These are phyloP conservation scores for Upupa epops DNA, from an alignment of 2,113 vertebrate genomes.

Conservation along the genomic window DNA sequence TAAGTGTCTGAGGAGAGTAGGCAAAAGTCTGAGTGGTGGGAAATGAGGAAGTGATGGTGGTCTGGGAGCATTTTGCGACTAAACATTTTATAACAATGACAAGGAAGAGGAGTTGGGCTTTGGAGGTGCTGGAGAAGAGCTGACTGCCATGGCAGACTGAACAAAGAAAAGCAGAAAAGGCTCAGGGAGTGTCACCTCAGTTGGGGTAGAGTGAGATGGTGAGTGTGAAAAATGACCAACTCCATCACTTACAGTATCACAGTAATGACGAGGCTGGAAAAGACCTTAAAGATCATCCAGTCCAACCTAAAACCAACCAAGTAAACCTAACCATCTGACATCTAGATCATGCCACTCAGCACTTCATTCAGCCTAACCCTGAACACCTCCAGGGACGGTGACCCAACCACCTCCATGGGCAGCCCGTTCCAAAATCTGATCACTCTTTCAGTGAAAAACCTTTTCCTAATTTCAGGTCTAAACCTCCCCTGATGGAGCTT, in stretches of 20 bases:
- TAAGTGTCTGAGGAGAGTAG: neutral
- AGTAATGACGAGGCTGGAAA: too few relatives aligned
- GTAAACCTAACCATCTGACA: too few relatives aligned
- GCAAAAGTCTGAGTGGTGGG: neutral
- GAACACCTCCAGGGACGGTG: too few relatives aligned
- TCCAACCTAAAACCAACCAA: too few relatives aligned
- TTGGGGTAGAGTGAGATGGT: neutral
- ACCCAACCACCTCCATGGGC: too few relatives aligned
- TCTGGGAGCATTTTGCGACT: neutral
- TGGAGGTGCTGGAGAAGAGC: neutral
- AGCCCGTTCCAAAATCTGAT: too few relatives aligned
- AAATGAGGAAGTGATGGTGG: neutral
- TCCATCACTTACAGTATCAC: neutral
- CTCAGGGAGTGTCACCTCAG: neutral
- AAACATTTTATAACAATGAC: neutral
- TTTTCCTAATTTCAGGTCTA: too few relatives aligned
- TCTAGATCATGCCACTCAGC: too few relatives aligned
- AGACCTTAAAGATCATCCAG: too few relatives aligned
- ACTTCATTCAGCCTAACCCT: too few relatives aligned
- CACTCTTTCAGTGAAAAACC: too few relatives aligned
- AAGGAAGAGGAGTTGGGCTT: neutral
- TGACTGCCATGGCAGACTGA: neutral
- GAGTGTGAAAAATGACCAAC: neutral
- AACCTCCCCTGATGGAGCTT: too few relatives aligned
- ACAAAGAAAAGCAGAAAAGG: neutral